Evolutionary conservation across 2,888 invertebrate genomes (phyloP).

Genomic region (Drosophila prostipennis): DNA sequence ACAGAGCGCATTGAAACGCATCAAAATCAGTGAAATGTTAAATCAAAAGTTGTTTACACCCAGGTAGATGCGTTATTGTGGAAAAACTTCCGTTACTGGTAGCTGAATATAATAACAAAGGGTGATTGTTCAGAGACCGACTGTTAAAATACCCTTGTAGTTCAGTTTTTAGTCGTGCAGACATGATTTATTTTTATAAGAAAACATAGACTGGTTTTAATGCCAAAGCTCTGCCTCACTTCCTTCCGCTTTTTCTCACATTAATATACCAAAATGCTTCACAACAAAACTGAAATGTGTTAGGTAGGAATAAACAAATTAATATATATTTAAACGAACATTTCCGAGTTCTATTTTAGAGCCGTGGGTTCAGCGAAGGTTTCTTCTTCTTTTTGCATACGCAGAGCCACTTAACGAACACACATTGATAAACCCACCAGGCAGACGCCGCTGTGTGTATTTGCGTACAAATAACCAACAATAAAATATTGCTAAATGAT

Average conservation of each 20-base stretch:
- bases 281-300: not conserved
- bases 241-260: not conserved
- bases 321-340: not conserved
- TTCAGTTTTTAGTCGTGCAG: not conserved
- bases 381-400: constrained; percentile 13
- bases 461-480: not conserved
- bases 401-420: constrained; percentile 29
- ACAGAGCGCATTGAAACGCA: no score
- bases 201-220: not conserved
- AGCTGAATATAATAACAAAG: constrained; percentile 1
- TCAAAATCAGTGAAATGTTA: not conserved
- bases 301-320: not conserved
- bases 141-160: not conserved
- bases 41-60: constrained; percentile 1
- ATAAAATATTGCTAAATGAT: constrained; percentile 37
- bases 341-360: constrained; percentile 24
- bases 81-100: constrained; percentile 34
- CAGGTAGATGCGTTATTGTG: not conserved
- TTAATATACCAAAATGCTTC: not conserved
- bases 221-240: not conserved
- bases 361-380: not conserved
- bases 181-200: not conserved
- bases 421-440: constrained; percentile 15
- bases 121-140: not conserved
- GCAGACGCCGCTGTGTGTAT: constrained; percentile 7